Percentiles rank a stretch among this genome's conserved stretches.
These are phyloP conservation scores for Tetragonisca angustula DNA, from an alignment of 2,888 invertebrate genomes.

Conservation along the genomic window DNA sequence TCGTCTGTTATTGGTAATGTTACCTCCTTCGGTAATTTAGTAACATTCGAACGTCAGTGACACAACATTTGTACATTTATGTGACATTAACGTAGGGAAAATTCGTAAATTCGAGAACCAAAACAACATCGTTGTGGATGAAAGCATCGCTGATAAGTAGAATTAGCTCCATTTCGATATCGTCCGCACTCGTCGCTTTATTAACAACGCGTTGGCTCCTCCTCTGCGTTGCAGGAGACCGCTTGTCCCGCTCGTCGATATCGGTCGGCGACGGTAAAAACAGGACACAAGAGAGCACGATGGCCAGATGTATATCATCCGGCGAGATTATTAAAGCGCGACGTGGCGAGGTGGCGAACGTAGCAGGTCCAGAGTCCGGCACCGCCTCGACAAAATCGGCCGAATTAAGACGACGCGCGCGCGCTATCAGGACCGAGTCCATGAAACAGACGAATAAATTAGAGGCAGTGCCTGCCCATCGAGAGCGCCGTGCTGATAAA, in stretches of 20 bases:
- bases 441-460: constrained; percentile 77
- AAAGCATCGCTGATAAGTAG: too few species aligned
- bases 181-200: neutral
- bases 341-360: constrained; percentile 11
- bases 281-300: constrained; percentile 10
- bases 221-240: neutral
- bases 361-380: constrained; percentile 12
- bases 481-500: constrained; percentile 77
- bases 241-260: neutral
- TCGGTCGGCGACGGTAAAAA: neutral
- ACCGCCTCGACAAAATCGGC: constrained; percentile 62
- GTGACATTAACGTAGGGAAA: too few species aligned
- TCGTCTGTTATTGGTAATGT: too few species aligned
- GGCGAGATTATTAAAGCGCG: constrained; percentile 54
- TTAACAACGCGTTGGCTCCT: neutral
- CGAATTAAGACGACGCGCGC: constrained; percentile 74
- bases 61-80: too few species aligned
- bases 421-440: constrained; percentile 67
- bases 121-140: too few species aligned
- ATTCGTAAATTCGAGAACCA: too few species aligned
- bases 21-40: too few species aligned
- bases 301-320: constrained; percentile 43
- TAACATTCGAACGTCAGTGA: too few species aligned
- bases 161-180: neutral
- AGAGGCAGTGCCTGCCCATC: constrained; percentile 76